Evolutionary conservation across 2,888 invertebrate species (phyloP).

Genomic region (Masnerella sp.): DNA sequence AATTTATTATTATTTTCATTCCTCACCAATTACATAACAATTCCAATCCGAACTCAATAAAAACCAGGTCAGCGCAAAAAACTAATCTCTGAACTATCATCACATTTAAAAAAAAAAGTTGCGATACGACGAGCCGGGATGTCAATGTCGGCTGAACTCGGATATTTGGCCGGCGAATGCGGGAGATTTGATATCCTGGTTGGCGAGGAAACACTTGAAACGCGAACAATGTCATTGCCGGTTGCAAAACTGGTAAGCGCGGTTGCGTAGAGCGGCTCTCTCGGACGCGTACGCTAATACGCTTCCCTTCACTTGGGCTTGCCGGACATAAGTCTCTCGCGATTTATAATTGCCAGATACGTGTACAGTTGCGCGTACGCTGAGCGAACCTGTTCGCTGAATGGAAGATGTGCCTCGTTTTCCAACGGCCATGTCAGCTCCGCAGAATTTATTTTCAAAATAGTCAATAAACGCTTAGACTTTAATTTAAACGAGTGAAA

Average conservation of each 20-base stretch:
- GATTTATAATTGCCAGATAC: conserved; percentile 33
- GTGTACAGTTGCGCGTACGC: neutral
- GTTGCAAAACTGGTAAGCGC: conserved; percentile 45
- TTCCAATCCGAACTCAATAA: too few relatives aligned
- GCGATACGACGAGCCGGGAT: conserved; percentile 21
- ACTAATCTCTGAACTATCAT: too few relatives aligned
- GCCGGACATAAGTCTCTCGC: conserved; percentile 9
- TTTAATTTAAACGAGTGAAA: too few relatives aligned
- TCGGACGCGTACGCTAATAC: neutral
- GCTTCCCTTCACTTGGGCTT: conserved; percentile 31
- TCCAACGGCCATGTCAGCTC: too few relatives aligned
- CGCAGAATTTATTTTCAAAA: too few relatives aligned
- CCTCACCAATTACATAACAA: too few relatives aligned
- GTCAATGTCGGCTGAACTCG: conserved; percentile 27
- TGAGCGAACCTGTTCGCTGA: too few relatives aligned
- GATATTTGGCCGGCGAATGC: conserved; percentile 34
- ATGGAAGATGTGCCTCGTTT: neutral
- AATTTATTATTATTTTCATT: too few relatives aligned
- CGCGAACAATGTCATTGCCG: conserved; percentile 54
- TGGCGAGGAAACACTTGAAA: conserved; percentile 33
- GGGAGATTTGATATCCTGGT: conserved; percentile 45
- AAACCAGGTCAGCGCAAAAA: too few relatives aligned
- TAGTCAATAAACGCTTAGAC: too few relatives aligned
- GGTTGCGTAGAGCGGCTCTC: conserved; percentile 37
- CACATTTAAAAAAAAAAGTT: too few relatives aligned